phyloP scores from a whole-genome alignment of 64 coral and sea anemone species.

The Montipora capricornis region DNA sequence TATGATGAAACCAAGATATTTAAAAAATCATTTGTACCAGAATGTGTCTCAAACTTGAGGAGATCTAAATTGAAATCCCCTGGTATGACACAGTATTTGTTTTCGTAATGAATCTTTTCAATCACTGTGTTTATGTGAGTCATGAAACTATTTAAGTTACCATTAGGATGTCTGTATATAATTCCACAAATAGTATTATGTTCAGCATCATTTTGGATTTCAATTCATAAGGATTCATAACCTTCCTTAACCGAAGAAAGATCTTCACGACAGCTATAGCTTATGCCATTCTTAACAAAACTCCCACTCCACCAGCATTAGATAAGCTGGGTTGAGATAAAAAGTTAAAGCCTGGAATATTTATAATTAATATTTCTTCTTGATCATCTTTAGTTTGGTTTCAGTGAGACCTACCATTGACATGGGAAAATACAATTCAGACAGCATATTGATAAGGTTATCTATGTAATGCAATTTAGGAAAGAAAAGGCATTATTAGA shows the following conservation, averaged over 20 bases:
- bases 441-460: too few relatives aligned
- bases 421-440: too few relatives aligned
- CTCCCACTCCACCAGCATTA: constrained; percentile 21
- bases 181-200: constrained; percentile 52
- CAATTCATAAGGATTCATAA: constrained; percentile 61
- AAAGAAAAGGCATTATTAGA: too few relatives aligned
- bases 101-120: too few relatives aligned
- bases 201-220: constrained; percentile 38
- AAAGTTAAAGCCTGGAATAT: constrained; percentile 29
- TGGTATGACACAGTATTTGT: neutral
- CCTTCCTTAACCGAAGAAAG: neutral
- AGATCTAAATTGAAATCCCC: neutral
- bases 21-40: too few relatives aligned
- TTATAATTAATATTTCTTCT: neutral
- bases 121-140: too few relatives aligned
- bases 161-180: constrained; percentile 59
- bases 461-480: too few relatives aligned
- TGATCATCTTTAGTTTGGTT: neutral
- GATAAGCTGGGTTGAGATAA: constrained; percentile 16
- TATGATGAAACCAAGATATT: too few relatives aligned
- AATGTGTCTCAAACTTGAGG: too few relatives aligned
- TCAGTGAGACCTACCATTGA: too few relatives aligned
- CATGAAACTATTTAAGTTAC: constrained; percentile 22
- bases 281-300: constrained; percentile 42
- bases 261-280: neutral